Conservation (phyloP, 92 coral and sea anemone genomes). For the Scolanthus callimorphus region DNA sequence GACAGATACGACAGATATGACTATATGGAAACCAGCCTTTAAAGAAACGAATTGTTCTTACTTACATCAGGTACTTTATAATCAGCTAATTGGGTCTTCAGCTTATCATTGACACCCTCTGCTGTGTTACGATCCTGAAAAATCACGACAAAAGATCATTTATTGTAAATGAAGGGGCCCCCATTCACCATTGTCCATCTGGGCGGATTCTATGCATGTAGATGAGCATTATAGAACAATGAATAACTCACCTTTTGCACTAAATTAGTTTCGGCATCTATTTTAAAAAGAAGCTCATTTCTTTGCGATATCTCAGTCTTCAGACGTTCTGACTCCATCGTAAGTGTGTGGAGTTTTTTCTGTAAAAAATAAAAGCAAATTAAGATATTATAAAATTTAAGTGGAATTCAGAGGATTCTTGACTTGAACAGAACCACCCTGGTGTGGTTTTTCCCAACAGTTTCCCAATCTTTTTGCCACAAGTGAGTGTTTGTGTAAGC, state of each 20-base stretch:
- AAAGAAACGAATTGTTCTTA: too few species aligned
- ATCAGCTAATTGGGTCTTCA: slow-evolving; percentile 90
- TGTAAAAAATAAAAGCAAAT: too few species aligned
- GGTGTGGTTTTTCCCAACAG: too few species aligned
- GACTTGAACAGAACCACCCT: too few species aligned
- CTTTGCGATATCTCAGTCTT: slow-evolving; percentile 79
- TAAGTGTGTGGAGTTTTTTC: slow-evolving; percentile 93
- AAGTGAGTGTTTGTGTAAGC: too few species aligned
- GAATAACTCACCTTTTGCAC: slow-evolving; percentile 81
- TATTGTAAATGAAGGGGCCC: background rate
- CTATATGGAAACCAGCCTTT: too few species aligned
- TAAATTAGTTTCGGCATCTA: slow-evolving; percentile 90
- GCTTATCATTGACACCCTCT: slow-evolving; percentile 73
- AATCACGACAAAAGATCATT: background rate
- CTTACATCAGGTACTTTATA: slow-evolving; percentile 97
- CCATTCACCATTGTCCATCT: background rate
- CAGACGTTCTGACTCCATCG: slow-evolving; percentile 89
- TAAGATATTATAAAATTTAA: too few species aligned
- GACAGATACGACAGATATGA: too few species aligned
- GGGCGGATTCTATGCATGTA: background rate
- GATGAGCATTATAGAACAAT: background rate
- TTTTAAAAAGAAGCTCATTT: slow-evolving; percentile 83
- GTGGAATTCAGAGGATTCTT: too few species aligned
- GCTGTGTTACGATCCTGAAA: slow-evolving; percentile 81
- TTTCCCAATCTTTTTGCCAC: too few species aligned